Percentiles rank a stretch among this genome's conserved stretches.
phyloP scores from a whole-genome alignment of 2,888 invertebrate species.

The Unio pictorum region DNA sequence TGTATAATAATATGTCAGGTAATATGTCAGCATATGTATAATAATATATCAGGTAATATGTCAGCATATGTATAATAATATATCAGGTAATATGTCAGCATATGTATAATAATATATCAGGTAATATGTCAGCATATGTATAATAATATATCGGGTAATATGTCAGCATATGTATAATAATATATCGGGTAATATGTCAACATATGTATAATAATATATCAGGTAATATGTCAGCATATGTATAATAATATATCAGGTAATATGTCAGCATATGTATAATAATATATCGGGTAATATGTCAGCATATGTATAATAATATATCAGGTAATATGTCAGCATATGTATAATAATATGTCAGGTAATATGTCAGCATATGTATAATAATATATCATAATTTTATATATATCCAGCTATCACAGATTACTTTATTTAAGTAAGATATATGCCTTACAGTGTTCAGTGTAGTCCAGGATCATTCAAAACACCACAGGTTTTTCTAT shows the following conservation, averaged over 20 bases:
- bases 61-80: conserved; percentile 4
- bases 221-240: neutral
- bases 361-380: no score
- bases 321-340: neutral
- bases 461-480: no score
- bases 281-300: conserved; percentile 1
- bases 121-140: no score
- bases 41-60: conserved; percentile 10
- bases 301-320: conserved; percentile 6
- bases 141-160: conserved; percentile 9
- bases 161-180: conserved; percentile 2
- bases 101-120: conserved; percentile 8
- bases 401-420: no score
- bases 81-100: neutral
- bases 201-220: conserved; percentile 7
- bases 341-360: no score
- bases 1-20: conserved; percentile 9
- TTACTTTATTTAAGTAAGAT: no score
- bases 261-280: conserved; percentile 1
- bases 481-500: no score
- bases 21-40: no score
- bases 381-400: no score
- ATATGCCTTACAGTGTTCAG: no score
- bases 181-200: neutral
- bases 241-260: conserved; percentile 9